phyloP scores from a whole-genome alignment of 92 coral and sea anemone species.

The Ricordea florida region DNA sequence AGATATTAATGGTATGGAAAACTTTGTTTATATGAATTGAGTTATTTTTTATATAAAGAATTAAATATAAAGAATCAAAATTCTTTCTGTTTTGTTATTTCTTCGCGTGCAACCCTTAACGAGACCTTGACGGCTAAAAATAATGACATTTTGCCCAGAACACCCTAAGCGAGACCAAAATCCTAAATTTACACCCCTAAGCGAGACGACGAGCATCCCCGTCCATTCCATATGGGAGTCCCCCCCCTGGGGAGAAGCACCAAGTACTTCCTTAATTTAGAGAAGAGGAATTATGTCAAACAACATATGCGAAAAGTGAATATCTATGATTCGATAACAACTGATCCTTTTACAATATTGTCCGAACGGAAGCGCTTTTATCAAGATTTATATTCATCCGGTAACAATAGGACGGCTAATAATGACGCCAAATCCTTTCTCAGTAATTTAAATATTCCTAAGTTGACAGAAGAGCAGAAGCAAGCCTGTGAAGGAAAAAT shows the following conservation, averaged over 20 bases:
- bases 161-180: too few species aligned
- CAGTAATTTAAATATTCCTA: not conserved
- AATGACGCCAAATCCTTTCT: not conserved
- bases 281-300: not conserved
- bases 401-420: not conserved
- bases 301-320: not conserved
- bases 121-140: too few species aligned
- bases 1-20: too few species aligned
- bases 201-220: too few species aligned
- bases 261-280: not conserved
- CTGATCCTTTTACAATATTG: not conserved
- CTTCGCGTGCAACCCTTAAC: too few species aligned
- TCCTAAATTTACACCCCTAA: too few species aligned
- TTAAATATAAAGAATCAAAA: too few species aligned
- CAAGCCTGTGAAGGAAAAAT: not conserved
- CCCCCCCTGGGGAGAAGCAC: not conserved
- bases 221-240: too few species aligned
- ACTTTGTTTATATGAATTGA: too few species aligned
- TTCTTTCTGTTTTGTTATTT: too few species aligned
- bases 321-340: not conserved
- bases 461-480: not conserved
- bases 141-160: too few species aligned
- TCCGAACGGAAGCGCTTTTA: not conserved
- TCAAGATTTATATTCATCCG: not conserved
- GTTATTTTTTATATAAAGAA: too few species aligned